These are phyloP conservation scores for Mastomys natalensis DNA, from an alignment of 2,113 vertebrate genomes.

Conservation along the genomic window DNA sequence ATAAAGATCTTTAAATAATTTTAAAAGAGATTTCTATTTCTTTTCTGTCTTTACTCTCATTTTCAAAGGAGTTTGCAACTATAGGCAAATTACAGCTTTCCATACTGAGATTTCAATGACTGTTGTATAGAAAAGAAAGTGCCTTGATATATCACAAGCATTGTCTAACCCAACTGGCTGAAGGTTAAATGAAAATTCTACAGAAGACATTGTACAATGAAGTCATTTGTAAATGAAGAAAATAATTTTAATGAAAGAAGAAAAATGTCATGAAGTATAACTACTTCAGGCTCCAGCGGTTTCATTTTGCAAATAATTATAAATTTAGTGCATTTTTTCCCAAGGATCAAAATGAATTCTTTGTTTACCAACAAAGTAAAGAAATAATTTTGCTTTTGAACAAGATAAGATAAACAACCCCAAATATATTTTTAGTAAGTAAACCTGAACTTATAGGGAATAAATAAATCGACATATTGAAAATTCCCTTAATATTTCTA, in stretches of 20 bases:
- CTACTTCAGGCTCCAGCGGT: not conserved
- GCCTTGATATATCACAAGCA: conserved; percentile 11
- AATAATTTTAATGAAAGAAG: not conserved
- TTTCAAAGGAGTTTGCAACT: conserved; percentile 76
- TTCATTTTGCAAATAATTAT: conserved; percentile 31
- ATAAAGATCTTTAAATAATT: conserved; percentile 74
- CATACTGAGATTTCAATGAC: conserved; percentile 34
- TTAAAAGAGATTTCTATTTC: conserved; percentile 66
- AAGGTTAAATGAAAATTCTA: not conserved
- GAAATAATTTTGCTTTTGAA: not conserved
- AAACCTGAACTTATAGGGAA: not conserved
- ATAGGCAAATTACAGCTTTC: conserved; percentile 57
- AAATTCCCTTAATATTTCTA: not conserved
- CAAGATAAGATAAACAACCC: not conserved
- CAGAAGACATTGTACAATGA: not conserved
- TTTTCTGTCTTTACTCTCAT: conserved; percentile 57
- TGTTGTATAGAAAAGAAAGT: conserved; percentile 17
- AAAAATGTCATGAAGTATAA: not conserved
- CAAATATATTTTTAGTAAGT: conserved; percentile 30
- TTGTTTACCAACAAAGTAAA: not conserved
- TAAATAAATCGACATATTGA: not conserved
- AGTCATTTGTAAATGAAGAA: conserved; percentile 14
- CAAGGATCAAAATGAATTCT: not conserved
- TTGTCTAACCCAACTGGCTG: not conserved
- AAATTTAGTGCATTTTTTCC: not conserved